Percentiles rank a stretch among this genome's conserved stretches.
These are phyloP conservation scores for Microctonus aethiopoides DNA, from an alignment of 2,888 invertebrate species.

Conservation along the genomic window DNA sequence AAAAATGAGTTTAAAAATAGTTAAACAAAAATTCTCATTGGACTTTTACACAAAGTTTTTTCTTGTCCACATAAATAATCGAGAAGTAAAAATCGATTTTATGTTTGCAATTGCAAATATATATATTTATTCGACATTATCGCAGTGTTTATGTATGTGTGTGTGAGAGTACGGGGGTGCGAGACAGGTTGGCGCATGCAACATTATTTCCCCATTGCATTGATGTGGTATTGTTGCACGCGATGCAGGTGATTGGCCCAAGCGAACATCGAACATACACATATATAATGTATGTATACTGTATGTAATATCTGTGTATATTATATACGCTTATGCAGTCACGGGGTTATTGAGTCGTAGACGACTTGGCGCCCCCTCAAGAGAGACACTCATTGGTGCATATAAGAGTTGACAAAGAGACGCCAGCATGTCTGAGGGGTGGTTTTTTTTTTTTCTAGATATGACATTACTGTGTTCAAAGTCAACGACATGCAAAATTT, in stretches of 20 bases:
- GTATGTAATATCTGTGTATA: too few relatives aligned
- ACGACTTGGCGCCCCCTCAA: conserved; percentile 43
- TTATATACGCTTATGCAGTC: conserved; percentile 49
- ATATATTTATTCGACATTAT: too few relatives aligned
- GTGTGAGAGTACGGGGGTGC: too few relatives aligned
- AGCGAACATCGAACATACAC: conserved; percentile 32
- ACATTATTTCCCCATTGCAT: conserved; percentile 7
- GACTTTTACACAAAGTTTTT: too few relatives aligned
- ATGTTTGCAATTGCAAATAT: too few relatives aligned
- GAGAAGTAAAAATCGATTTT: too few relatives aligned
- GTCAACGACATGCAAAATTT: too few relatives aligned
- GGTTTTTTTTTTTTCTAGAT: background rate
- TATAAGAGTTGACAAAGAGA: conserved; percentile 11
- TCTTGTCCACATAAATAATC: too few relatives aligned
- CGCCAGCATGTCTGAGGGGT: conserved; percentile 6
- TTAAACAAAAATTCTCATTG: too few relatives aligned
- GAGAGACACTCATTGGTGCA: conserved; percentile 17
- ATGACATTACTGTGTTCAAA: too few relatives aligned
- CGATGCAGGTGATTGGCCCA: conserved; percentile 53
- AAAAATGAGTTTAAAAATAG: too few relatives aligned
- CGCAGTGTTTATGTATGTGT: background rate
- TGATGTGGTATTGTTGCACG: conserved; percentile 43
- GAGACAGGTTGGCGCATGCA: conserved; percentile 30
- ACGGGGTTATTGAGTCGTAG: conserved; percentile 59
- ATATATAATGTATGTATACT: too few relatives aligned